A percentile compares a stretch with the other conserved stretches of the same genome.
Evolutionary conservation across 2,113 vertebrate species (phyloP).

Genomic region (Glaucomys volans): DNA sequence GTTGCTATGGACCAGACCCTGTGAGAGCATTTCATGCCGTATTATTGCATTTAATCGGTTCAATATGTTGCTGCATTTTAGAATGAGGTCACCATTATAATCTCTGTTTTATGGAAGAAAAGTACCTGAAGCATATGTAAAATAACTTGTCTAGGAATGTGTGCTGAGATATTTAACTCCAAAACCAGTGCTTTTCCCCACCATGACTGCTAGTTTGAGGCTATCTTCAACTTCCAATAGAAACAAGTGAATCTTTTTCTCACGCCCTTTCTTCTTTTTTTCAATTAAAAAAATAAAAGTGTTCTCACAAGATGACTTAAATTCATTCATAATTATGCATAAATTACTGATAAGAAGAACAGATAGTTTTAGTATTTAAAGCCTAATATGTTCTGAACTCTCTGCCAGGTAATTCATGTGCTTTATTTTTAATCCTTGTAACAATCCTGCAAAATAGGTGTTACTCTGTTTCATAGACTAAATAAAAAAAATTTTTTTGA

Average conservation of each 20-base stretch:
- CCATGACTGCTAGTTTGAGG: accelerated
- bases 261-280: background rate
- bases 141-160: background rate
- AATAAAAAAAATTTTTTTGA: background rate
- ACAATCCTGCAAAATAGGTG: background rate
- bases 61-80: background rate
- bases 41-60: background rate
- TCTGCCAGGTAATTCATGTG: background rate
- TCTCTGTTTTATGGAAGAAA: background rate
- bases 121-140: background rate
- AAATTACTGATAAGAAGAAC: background rate
- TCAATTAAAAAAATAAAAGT: background rate
- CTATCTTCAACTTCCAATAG: background rate
- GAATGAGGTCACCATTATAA: background rate
- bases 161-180: background rate
- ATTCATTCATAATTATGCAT: background rate
- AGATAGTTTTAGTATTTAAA: background rate
- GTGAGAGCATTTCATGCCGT: background rate
- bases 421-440: background rate
- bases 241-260: slow-evolving; percentile 33
- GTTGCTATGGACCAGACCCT: background rate
- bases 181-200: background rate
- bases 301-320: background rate
- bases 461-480: background rate
- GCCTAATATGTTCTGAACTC: background rate